phyloP scores from a whole-genome alignment of 2,888 invertebrate species.

The Abrostola tripartita region DNA sequence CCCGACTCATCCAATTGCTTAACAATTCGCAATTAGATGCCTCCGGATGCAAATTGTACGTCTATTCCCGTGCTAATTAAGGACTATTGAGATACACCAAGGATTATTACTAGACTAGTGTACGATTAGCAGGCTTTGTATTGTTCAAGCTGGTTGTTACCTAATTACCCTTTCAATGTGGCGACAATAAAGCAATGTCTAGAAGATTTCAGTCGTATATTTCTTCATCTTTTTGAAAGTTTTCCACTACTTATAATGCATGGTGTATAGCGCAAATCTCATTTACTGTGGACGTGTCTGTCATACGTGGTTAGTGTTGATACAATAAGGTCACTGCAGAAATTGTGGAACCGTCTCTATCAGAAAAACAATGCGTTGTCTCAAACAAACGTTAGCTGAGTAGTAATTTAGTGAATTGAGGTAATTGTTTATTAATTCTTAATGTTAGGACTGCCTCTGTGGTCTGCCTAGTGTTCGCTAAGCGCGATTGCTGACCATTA shows the following conservation, averaged over 20 bases:
- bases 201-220: background rate
- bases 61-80: constrained; percentile 41
- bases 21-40: constrained; percentile 51
- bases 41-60: constrained; percentile 51
- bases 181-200: background rate
- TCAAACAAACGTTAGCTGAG: background rate
- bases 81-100: constrained; percentile 35
- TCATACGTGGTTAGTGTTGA: background rate
- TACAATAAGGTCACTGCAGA: background rate
- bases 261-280: background rate
- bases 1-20: constrained; percentile 33
- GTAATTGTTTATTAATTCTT: too few species aligned
- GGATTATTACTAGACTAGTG: constrained; percentile 13
- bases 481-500: background rate
- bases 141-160: background rate
- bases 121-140: background rate
- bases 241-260: background rate
- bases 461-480: too few species aligned
- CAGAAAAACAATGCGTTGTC: background rate
- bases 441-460: too few species aligned
- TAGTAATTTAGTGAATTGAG: background rate
- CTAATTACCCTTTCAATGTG: background rate
- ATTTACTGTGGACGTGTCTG: background rate
- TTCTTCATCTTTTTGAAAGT: background rate
- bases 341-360: background rate